Conservation (phyloP, 1,140 invertebrate species). For the Drosophila varians region DNA sequence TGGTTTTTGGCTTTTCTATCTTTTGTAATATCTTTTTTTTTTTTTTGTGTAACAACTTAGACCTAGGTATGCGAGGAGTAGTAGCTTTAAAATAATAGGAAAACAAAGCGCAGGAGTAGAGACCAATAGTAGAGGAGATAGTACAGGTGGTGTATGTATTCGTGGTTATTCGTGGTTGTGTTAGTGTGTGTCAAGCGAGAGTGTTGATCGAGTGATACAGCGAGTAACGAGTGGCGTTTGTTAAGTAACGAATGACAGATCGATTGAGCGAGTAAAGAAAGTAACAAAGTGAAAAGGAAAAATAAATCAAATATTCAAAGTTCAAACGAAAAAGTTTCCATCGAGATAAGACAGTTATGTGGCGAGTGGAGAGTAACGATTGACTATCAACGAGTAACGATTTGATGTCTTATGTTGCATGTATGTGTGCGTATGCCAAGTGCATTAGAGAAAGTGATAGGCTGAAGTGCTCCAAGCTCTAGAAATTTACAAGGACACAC, state of each 20-base stretch:
- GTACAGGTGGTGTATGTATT: conserved; percentile 13
- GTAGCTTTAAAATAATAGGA: conserved; percentile 44
- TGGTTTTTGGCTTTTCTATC: background rate
- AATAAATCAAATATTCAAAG: background rate
- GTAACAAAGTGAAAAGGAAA: background rate
- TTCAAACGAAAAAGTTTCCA: too few species aligned
- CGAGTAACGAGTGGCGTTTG: conserved; percentile 21
- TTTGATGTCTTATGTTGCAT: conserved; percentile 3
- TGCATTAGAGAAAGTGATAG: conserved; percentile 54
- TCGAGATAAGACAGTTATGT: background rate
- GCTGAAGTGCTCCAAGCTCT: conserved; percentile 39
- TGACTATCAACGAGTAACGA: conserved; percentile 1
- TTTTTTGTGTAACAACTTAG: conserved; percentile 9
- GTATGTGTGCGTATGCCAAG: conserved; percentile 40
- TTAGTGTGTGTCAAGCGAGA: conserved; percentile 4
- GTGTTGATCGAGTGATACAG: background rate
- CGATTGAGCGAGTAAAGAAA: background rate
- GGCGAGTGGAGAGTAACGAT: conserved; percentile 11
- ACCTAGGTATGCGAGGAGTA: conserved; percentile 19
- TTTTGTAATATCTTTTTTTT: background rate
- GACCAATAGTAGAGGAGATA: conserved; percentile 14
- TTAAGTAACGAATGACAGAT: conserved; percentile 1
- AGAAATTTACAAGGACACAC: conserved; percentile 8
- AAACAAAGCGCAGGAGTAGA: conserved; percentile 49
- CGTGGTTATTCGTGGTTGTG: conserved; percentile 1